Conservation (phyloP, 2,113 vertebrate genomes). For the Notechis scutatus region DNA sequence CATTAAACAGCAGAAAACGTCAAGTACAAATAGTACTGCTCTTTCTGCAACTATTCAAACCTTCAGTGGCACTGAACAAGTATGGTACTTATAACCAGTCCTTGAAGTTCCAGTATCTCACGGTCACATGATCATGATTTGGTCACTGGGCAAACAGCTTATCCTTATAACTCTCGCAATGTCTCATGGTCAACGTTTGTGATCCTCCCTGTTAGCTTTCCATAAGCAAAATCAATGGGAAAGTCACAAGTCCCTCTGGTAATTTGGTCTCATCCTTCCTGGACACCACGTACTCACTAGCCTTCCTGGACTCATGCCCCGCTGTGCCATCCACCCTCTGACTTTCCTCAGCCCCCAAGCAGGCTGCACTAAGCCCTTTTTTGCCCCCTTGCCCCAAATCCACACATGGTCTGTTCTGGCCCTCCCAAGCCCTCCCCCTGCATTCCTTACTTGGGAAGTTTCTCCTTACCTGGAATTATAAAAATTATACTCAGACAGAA, state of each 20-base stretch:
- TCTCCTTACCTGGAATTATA: background rate
- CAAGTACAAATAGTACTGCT: background rate
- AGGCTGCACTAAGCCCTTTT: background rate
- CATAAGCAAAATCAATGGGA: background rate
- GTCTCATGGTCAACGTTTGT: background rate
- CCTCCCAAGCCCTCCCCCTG: background rate
- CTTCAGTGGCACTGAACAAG: background rate
- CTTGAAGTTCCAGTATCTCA: background rate
- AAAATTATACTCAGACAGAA: background rate
- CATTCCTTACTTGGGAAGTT: background rate
- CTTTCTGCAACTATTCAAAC: background rate
- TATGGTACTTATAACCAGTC: background rate
- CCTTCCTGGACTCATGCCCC: background rate
- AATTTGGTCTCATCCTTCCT: background rate
- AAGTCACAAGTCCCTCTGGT: background rate
- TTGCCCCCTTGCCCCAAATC: background rate
- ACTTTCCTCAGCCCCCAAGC: background rate
- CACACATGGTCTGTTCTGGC: background rate
- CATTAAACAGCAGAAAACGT: background rate
- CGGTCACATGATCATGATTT: background rate
- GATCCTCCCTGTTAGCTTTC: background rate
- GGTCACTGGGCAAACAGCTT: background rate
- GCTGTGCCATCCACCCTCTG: background rate
- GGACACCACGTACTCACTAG: background rate
- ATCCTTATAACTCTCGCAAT: background rate